Evolutionary conservation across 2,888 invertebrate species (phyloP).

Genomic region (Cheilosia vulpina): DNA sequence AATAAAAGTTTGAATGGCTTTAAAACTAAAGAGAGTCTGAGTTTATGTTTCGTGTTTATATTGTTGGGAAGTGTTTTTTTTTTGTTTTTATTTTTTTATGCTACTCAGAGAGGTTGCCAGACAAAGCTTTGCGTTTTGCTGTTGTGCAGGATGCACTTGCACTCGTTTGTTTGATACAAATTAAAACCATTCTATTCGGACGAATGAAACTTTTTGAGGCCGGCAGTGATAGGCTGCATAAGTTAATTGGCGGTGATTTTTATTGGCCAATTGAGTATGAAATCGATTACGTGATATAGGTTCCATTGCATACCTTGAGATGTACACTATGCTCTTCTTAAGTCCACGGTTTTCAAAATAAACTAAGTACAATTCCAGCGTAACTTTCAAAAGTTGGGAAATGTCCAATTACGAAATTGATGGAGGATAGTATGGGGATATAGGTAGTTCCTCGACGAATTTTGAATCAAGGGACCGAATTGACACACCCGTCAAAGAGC

Average conservation of each 20-base stretch:
- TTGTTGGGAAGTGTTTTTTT: not conserved
- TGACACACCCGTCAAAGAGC: no score
- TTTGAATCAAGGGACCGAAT: no score
- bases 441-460: no score
- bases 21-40: slow-evolving; percentile 18
- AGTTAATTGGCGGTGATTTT: not conserved
- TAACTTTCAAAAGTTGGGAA: no score
- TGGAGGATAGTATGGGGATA: no score
- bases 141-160: not conserved
- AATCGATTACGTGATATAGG: no score
- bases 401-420: no score
- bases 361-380: no score
- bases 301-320: no score
- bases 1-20: slow-evolving; percentile 48
- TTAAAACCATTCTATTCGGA: not conserved
- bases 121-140: not conserved
- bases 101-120: not conserved
- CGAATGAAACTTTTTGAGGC: slow-evolving; percentile 1
- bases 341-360: no score
- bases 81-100: not conserved
- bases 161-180: not conserved
- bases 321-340: no score
- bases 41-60: slow-evolving; percentile 2
- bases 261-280: not conserved
- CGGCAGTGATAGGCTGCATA: not conserved